Percentiles rank a stretch among this genome's conserved stretches.
Conservation (phyloP, 2,797 vertebrate species). For the Limosa lapponica region DNA sequence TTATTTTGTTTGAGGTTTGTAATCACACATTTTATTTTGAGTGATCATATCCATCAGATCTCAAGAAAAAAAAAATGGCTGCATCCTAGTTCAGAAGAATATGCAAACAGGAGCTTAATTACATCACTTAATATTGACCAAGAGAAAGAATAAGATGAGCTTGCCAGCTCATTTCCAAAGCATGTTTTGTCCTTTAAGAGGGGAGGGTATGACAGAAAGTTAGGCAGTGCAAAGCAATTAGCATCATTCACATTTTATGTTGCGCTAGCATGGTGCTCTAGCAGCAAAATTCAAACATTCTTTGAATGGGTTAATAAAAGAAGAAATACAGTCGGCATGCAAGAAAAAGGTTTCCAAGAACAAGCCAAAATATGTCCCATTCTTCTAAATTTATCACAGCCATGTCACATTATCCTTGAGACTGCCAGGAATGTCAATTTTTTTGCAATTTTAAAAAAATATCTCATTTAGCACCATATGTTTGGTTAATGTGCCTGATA, state of each 20-base stretch:
- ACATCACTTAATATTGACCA: constrained; percentile 72
- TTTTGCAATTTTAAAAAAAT: constrained; percentile 78
- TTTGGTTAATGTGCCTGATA: constrained; percentile 79
- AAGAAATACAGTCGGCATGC: constrained; percentile 73
- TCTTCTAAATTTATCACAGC: constrained; percentile 78
- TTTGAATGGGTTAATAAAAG: constrained; percentile 78
- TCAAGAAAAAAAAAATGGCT: constrained; percentile 64
- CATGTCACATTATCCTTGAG: constrained; percentile 75
- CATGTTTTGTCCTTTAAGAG: constrained; percentile 75
- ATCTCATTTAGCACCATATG: constrained; percentile 73
- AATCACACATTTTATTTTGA: constrained; percentile 64
- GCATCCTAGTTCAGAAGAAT: constrained; percentile 68
- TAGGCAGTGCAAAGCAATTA: constrained; percentile 80
- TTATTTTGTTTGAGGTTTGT: constrained; percentile 56
- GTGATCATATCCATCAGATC: constrained; percentile 61
- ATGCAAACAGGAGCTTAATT: constrained; percentile 70
- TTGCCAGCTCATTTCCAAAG: constrained; percentile 70
- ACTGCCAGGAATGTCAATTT: constrained; percentile 78
- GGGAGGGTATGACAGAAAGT: constrained; percentile 65
- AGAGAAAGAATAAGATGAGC: constrained; percentile 54
- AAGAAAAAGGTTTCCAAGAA: constrained; percentile 75
- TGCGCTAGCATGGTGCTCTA: constrained; percentile 70
- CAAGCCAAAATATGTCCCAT: constrained; percentile 73
- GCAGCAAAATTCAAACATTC: constrained; percentile 77
- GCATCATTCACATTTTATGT: constrained; percentile 77